Base-by-base conservation (phyloP, 2,888 invertebrate genomes). In the Eurytoma adleriae region DNA sequence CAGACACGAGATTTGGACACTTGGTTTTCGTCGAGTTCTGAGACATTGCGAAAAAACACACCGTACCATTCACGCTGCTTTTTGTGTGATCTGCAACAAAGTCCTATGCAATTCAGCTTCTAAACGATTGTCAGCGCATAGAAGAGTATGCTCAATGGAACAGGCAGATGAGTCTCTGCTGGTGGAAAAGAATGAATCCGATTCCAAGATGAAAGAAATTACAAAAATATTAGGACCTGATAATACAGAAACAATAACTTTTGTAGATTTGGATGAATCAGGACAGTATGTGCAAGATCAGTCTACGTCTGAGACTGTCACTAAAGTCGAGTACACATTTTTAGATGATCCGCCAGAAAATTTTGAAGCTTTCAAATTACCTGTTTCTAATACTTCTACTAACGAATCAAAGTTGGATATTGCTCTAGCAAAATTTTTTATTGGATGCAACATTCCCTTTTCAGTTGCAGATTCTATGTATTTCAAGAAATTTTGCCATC, bases 1-100 rank as follows among this genome's bases (percentile, higher is more conserved):
- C 2, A 82, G 80, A n/a, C 82, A 82, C n/a, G 82, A 82, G 56
- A 78, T 82, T 10, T 82, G 82, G 82, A 57, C 71, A 1, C 72
- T 80, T 18, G 82, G 82, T 10, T 82, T 82, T 66, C 80, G 82
- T 1, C 59, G 82, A 30, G 80, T 82, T 14, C 27, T 80, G 14
- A 82, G 80, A 69, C 84, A 80, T 66, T 80, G 83, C 54, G 84
- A 84, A 20, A 78, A 78, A 78, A 83, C 83, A 27, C 82, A 74
- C 10, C 30, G 82, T n/a, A 80, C 82, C 2, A 68, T 78, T 13
- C 67, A 80, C 20, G 82, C 82, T 27, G 82, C 82, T 13, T 82
- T 66, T 54, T 82, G 82, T 24, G 52, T 80, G 0, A 68, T 78
- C 2, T 82, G 82, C 24, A 82, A 57, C 18, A 82, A 80, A 30